A percentile compares a stretch with the other conserved stretches of the same genome.
These are phyloP conservation scores for Calvadosia cruxmelitensis DNA, from an alignment of 30 jellyfish, hydroid and myxozoan species.

Conservation along the genomic window DNA sequence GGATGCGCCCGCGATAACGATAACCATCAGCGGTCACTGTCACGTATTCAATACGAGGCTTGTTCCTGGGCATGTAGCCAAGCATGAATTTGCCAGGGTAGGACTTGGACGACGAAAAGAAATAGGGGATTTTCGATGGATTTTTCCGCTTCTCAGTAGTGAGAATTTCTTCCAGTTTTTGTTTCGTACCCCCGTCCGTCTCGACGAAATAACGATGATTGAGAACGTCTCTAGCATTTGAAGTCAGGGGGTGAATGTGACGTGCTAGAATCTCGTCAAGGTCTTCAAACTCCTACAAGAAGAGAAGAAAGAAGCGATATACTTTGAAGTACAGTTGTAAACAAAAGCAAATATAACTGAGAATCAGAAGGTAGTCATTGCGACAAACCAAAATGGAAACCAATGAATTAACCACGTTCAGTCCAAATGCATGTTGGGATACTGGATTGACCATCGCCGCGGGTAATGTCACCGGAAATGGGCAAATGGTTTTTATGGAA, in stretches of 20 bases:
- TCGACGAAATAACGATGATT: conserved; percentile 84
- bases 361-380: not conserved
- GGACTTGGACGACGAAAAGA: conserved; percentile 72
- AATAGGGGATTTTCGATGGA: conserved; percentile 95
- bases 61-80: conserved; percentile 97
- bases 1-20: conserved; percentile 89
- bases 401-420: not conserved
- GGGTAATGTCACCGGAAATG: no score
- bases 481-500: no score
- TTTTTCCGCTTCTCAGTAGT: conserved; percentile 76
- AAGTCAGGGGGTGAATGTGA: conserved; percentile 72
- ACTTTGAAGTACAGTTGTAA: not conserved
- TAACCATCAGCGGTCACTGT: conserved; percentile 92
- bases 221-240: conserved; percentile 81
- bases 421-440: no score
- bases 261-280: conserved; percentile 97
- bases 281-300: conserved; percentile 87
- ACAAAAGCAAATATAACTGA: not conserved
- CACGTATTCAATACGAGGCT: conserved; percentile 77
- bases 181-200: conserved; percentile 78
- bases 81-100: conserved; percentile 95
- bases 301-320: not conserved
- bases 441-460: no score
- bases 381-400: not conserved
- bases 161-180: conserved; percentile 76